Conservation (phyloP, 2,888 invertebrate genomes). For the Ochropleura plecta region DNA sequence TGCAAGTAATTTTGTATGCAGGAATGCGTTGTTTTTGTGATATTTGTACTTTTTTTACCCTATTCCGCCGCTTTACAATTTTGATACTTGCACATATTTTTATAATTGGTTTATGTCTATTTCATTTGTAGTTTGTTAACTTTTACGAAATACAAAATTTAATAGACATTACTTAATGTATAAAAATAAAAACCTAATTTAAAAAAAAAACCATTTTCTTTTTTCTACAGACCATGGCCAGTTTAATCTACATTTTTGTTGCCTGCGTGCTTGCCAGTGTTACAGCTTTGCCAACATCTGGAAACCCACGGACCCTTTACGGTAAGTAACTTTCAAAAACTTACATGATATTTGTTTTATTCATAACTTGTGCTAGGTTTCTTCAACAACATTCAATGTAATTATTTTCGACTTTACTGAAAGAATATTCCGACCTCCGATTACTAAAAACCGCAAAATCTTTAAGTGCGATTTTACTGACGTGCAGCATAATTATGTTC, state of each 20-base stretch:
- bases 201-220: background rate
- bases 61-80: too few relatives aligned
- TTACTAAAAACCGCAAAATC: background rate
- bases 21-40: too few relatives aligned
- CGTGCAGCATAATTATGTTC: background rate
- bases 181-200: too few relatives aligned
- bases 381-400: background rate
- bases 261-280: slow-evolving; percentile 34
- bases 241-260: slow-evolving; percentile 22
- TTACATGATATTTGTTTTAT: background rate
- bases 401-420: background rate
- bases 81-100: too few relatives aligned
- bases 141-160: too few relatives aligned
- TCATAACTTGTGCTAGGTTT: background rate
- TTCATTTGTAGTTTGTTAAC: too few relatives aligned
- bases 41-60: too few relatives aligned
- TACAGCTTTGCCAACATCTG: slow-evolving; percentile 26
- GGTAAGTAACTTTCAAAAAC: slow-evolving; percentile 24
- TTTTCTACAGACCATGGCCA: slow-evolving; percentile 46
- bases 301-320: slow-evolving; percentile 3
- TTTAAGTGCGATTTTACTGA: background rate
- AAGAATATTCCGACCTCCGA: background rate
- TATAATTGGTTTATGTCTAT: too few relatives aligned
- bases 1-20: too few relatives aligned
- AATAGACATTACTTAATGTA: too few relatives aligned